A percentile compares a stretch with the other conserved stretches of the same genome.
Conservation (phyloP, 2,888 invertebrate genomes). For the Orchesellides sinensis region DNA sequence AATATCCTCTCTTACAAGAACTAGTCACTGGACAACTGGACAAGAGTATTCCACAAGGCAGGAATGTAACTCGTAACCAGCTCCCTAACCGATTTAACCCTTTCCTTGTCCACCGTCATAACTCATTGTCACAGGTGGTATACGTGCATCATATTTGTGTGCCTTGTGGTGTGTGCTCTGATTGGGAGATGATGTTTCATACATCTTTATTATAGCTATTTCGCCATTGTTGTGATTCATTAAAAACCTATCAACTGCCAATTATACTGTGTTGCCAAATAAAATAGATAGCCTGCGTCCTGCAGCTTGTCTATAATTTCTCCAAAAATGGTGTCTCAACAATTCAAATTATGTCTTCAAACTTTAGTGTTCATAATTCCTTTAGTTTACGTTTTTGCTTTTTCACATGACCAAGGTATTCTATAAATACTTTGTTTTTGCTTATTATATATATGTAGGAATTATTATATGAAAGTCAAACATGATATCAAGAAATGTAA, state of each 20-base stretch:
- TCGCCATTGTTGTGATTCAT: not conserved
- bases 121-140: slow-evolving; percentile 52
- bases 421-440: too few relatives aligned
- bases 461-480: too few relatives aligned
- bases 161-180: not conserved
- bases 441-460: not conserved
- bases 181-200: not conserved
- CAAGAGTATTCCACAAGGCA: slow-evolving; percentile 6
- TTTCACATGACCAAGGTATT: slow-evolving; percentile 73
- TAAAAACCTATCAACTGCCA: too few relatives aligned
- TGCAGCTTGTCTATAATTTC: too few relatives aligned
- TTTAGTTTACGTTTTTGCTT: slow-evolving; percentile 64
- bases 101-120: not conserved
- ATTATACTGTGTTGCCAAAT: slow-evolving; percentile 17
- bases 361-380: slow-evolving; percentile 62
- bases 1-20: slow-evolving; percentile 27
- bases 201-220: not conserved
- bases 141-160: not conserved
- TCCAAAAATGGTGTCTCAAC: slow-evolving; percentile 19
- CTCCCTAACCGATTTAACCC: not conserved
- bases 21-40: slow-evolving; percentile 53
- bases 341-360: slow-evolving; percentile 43
- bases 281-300: too few relatives aligned
- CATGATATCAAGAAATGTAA: not conserved
- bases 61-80: slow-evolving; percentile 41